Conservation (phyloP, 2,113 vertebrate genomes). For the Stigmatopora argus region DNA sequence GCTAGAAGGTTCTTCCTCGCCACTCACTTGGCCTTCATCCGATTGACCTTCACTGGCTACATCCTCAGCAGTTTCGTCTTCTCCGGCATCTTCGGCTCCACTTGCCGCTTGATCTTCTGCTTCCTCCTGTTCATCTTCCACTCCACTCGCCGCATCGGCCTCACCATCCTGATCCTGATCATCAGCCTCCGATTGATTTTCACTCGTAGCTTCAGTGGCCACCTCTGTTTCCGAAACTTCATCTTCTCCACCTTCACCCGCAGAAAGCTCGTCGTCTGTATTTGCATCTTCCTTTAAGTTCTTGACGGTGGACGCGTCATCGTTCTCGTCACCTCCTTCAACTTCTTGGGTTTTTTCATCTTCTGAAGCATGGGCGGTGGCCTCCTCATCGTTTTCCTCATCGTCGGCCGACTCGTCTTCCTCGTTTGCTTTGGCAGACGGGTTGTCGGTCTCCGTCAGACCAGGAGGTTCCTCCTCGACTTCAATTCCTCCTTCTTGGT, state of each 20-base stretch:
- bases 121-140: neutral
- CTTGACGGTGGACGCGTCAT: neutral
- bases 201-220: neutral
- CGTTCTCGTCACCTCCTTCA: neutral
- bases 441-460: neutral
- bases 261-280: constrained; percentile 6
- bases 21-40: constrained; percentile 1
- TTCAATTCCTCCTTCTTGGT: neutral
- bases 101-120: neutral
- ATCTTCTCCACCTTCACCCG: neutral
- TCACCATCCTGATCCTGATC: neutral
- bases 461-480: neutral
- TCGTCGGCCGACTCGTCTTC: neutral
- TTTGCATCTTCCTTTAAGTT: neutral
- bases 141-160: neutral
- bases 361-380: neutral
- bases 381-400: neutral
- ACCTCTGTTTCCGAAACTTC: neutral
- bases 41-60: constrained; percentile 2
- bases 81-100: neutral
- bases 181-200: neutral
- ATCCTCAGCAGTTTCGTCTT: neutral
- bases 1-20: constrained; percentile 8
- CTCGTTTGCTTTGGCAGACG: neutral
- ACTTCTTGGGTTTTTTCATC: neutral